phyloP scores from a whole-genome alignment of 2,888 invertebrate genomes.

The Athalia rosae region DNA sequence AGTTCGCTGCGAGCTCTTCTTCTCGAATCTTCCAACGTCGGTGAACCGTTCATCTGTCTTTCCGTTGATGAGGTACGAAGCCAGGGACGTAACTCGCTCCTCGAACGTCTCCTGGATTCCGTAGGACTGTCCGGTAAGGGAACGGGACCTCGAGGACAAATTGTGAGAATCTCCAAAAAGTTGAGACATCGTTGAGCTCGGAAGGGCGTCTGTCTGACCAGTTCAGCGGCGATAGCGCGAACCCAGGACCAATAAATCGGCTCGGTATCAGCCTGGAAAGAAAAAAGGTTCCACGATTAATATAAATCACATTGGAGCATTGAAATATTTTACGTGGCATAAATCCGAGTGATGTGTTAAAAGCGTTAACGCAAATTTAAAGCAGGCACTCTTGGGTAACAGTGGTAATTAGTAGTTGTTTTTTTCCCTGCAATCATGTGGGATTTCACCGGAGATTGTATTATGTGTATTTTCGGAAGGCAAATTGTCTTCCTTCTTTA shows the following conservation, averaged over 20 bases:
- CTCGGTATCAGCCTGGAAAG: conserved; percentile 82
- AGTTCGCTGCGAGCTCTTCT: conserved; percentile 68
- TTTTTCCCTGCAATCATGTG: no score
- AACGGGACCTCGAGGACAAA: conserved; percentile 76
- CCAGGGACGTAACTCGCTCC: conserved; percentile 70
- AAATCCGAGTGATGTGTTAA: no score
- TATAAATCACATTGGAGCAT: no score
- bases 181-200: conserved; percentile 79
- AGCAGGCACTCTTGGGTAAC: no score
- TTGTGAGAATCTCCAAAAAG: conserved; percentile 82
- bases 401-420: no score
- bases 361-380: no score
- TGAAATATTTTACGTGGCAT: no score
- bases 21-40: conserved; percentile 63
- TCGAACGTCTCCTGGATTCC: conserved; percentile 66
- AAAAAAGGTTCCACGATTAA: conserved; percentile 52
- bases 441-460: no score
- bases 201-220: conserved; percentile 84
- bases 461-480: no score
- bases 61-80: conserved; percentile 59
- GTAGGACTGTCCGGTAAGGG: conserved; percentile 75
- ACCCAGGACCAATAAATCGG: conserved; percentile 85
- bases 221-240: conserved; percentile 83
- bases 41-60: conserved; percentile 49
- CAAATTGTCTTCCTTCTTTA: no score